Percentiles rank a stretch among this genome's conserved stretches.
phyloP scores from a whole-genome alignment of 2,113 vertebrate species.

The Podarcis muralis region DNA sequence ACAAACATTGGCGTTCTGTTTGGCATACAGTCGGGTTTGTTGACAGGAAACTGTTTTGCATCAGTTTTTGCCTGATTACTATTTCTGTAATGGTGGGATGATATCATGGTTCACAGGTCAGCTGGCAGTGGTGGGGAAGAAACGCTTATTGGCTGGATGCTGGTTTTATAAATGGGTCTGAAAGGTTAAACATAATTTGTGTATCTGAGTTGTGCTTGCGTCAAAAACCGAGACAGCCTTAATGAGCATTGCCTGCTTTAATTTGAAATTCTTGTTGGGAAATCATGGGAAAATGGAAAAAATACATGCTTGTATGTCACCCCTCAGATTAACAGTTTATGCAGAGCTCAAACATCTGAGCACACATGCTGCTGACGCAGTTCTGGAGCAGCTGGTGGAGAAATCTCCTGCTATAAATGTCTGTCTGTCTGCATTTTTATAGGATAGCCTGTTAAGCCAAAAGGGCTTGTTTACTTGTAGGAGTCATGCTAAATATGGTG shows the following conservation, averaged over 20 bases:
- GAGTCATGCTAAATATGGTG: constrained; percentile 46
- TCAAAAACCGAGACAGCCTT: constrained; percentile 47
- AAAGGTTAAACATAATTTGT: constrained; percentile 47
- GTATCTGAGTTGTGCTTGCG: constrained; percentile 46
- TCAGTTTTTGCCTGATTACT: constrained; percentile 55
- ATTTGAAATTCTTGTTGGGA: constrained; percentile 65
- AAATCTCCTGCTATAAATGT: constrained; percentile 27
- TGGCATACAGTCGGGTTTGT: constrained; percentile 48
- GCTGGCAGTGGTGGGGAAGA: not conserved
- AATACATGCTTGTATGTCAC: constrained; percentile 9
- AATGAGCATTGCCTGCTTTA: constrained; percentile 49
- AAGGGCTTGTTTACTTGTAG: constrained; percentile 53
- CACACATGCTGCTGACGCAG: not conserved
- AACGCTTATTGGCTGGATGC: constrained; percentile 32
- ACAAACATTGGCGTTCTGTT: constrained; percentile 43
- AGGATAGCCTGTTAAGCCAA: constrained; percentile 43
- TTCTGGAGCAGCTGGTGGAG: constrained; percentile 48
- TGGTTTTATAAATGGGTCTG: constrained; percentile 50
- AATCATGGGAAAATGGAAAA: constrained; percentile 61
- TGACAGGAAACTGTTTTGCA: constrained; percentile 69
- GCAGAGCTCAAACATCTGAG: not conserved
- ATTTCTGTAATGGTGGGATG: constrained; percentile 50
- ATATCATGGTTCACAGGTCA: constrained; percentile 40
- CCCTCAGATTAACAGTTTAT: constrained; percentile 27
- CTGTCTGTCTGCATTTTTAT: constrained; percentile 47